phyloP scores from a whole-genome alignment of 2,888 invertebrate species.

The Dione vanillae region DNA sequence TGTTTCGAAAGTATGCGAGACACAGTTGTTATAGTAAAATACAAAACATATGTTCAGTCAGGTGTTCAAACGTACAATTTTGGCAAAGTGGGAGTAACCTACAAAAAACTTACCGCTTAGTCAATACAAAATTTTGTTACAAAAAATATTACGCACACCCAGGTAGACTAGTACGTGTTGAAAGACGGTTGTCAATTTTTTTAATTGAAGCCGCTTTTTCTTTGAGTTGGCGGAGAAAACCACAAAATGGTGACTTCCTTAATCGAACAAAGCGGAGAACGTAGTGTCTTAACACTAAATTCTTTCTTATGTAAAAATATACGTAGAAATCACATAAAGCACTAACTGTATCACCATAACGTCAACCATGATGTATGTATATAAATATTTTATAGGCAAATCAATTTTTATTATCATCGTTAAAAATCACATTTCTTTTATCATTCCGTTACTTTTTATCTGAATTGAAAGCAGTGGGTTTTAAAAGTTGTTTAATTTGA shows the following conservation, averaged over 20 bases:
- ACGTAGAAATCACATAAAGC: no score
- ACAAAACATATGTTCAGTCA: conserved; percentile 52
- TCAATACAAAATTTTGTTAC: not conserved
- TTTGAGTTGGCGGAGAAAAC: not conserved
- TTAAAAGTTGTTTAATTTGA: conserved; percentile 77
- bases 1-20: conserved; percentile 51
- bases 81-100: not conserved
- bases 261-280: no score
- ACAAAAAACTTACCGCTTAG: conserved; percentile 11
- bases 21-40: conserved; percentile 49
- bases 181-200: not conserved
- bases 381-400: conserved; percentile 3
- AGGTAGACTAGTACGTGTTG: not conserved
- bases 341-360: no score
- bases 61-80: conserved; percentile 50
- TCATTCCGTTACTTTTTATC: conserved; percentile 71
- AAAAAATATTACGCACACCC: not conserved
- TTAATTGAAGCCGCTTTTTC: not conserved
- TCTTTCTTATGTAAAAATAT: no score
- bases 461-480: conserved; percentile 63
- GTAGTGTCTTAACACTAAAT: no score
- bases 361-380: no score
- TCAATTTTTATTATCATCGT: conserved; percentile 39
- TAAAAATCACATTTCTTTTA: conserved; percentile 51
- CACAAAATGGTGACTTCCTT: no score